phyloP scores from a whole-genome alignment of 2,888 invertebrate species.

The Hypsopygia costalis region DNA sequence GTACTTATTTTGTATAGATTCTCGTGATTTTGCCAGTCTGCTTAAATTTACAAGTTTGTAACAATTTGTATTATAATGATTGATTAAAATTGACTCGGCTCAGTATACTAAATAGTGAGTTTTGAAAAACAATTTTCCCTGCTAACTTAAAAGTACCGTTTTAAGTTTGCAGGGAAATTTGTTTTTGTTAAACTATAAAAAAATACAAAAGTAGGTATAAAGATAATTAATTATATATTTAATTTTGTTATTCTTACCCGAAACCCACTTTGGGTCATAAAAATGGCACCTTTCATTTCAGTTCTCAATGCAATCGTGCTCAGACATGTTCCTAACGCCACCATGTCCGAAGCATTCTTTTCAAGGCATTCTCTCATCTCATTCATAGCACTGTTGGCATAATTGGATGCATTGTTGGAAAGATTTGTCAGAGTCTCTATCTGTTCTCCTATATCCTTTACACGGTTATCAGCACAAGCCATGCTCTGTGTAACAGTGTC shows the following conservation, averaged over 20 bases:
- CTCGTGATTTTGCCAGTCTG: no score
- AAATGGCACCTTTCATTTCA: slow-evolving; percentile 45
- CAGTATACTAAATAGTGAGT: no score
- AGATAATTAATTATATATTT: no score
- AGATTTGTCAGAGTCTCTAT: slow-evolving; percentile 33
- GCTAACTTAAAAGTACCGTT: no score
- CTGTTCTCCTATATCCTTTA: slow-evolving; percentile 38
- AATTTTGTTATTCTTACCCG: slow-evolving; percentile 44
- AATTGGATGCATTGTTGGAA: slow-evolving; percentile 36
- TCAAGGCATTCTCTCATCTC: slow-evolving; percentile 52
- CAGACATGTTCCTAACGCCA: slow-evolving; percentile 49
- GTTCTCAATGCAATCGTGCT: slow-evolving; percentile 44
- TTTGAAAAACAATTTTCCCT: no score
- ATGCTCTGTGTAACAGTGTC: slow-evolving; percentile 37
- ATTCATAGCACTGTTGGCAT: slow-evolving; percentile 35
- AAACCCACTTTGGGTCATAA: slow-evolving; percentile 44
- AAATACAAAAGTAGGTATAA: no score
- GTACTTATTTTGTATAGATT: no score
- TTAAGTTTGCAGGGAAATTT: no score
- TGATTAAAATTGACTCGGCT: no score
- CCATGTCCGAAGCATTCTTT: slow-evolving; percentile 31
- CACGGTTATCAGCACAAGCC: slow-evolving; percentile 46
- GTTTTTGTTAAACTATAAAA: no score
- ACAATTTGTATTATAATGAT: no score
- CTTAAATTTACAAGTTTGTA: no score